phyloP scores from a whole-genome alignment of 1,140 invertebrate genomes.

The Delia radicum region DNA sequence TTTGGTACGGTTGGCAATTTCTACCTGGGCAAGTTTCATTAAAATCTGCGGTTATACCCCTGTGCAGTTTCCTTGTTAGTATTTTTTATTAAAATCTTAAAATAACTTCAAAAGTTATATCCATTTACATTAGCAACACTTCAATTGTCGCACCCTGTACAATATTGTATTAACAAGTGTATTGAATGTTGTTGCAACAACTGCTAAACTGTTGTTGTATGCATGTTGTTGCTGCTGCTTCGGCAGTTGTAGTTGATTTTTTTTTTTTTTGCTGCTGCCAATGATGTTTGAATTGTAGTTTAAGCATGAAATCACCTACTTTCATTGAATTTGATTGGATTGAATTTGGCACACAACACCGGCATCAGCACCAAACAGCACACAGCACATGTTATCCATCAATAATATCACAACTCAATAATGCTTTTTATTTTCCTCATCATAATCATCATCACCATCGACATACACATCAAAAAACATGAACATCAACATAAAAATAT shows the following conservation, averaged over 20 bases:
- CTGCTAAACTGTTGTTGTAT: neutral
- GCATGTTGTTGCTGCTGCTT: neutral
- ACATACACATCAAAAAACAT: neutral
- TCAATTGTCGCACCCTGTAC: neutral
- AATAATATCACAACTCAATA: slow-evolving; percentile 20
- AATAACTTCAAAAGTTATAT: too few species aligned
- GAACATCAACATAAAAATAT: neutral
- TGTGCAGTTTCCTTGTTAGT: too few species aligned
- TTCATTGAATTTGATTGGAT: slow-evolving; percentile 11
- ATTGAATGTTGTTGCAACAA: neutral
- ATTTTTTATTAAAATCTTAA: too few species aligned
- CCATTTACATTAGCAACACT: too few species aligned
- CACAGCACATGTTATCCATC: slow-evolving; percentile 16
- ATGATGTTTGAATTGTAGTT: neutral
- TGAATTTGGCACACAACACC: neutral
- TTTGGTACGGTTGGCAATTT: too few species aligned
- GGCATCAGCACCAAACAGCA: too few species aligned
- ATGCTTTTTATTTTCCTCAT: neutral
- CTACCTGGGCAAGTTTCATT: too few species aligned
- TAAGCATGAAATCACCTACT: slow-evolving; percentile 6
- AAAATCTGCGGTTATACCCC: too few species aligned
- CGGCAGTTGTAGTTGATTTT: neutral
- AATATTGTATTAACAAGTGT: neutral
- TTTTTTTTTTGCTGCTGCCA: neutral
- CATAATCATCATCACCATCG: neutral